These are phyloP conservation scores for Megaceryle alcyon DNA, from an alignment of 2,797 vertebrate genomes.

Conservation along the genomic window DNA sequence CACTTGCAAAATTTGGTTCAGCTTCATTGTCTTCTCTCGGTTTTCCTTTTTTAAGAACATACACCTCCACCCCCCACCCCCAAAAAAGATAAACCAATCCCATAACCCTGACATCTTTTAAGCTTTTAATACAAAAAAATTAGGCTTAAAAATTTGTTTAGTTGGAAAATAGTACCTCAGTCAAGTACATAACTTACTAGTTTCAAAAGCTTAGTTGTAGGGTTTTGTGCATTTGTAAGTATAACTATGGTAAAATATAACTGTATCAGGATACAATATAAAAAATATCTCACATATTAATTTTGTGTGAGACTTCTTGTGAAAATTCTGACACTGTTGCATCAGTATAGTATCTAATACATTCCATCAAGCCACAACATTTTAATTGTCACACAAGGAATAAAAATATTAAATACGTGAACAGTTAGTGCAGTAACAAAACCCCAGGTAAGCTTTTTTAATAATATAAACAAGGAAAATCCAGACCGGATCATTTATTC, in stretches of 20 bases:
- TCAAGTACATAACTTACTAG: not conserved
- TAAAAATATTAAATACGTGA: not conserved
- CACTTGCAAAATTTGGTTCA: not conserved
- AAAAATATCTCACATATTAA: not conserved
- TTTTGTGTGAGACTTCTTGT: not conserved
- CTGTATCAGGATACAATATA: not conserved
- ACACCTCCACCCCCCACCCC: fast-evolving
- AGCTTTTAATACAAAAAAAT: not conserved
- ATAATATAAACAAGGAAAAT: not conserved
- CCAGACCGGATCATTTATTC: not conserved
- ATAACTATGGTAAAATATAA: not conserved
- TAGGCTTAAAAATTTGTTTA: not conserved
- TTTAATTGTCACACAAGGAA: not conserved
- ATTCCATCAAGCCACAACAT: not conserved
- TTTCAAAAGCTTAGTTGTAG: not conserved
- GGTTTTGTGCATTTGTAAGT: not conserved
- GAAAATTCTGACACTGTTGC: not conserved
- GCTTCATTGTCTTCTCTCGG: not conserved
- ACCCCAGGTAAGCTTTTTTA: not conserved
- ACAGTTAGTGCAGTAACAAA: not conserved
- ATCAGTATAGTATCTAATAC: not conserved
- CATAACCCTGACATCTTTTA: not conserved
- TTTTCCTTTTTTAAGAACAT: not conserved
- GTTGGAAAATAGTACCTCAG: not conserved
- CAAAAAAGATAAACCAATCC: not conserved